Evolutionary conservation across 2,797 vertebrate species (phyloP).

Genomic region (Pterois miles): DNA sequence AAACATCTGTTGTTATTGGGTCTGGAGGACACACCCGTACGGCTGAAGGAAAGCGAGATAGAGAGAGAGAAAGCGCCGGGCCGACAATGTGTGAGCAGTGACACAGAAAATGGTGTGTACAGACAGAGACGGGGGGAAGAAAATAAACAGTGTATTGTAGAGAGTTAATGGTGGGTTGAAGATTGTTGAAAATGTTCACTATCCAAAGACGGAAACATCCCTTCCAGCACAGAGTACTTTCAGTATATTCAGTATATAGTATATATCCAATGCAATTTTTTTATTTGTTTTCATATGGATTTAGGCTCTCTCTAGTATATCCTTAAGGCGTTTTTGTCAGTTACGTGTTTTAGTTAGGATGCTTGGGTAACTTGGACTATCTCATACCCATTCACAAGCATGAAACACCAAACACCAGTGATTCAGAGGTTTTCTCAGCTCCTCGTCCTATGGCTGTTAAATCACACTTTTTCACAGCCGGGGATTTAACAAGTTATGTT

Average conservation of each 20-base stretch:
- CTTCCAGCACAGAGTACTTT: background rate
- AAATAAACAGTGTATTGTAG: conserved; percentile 8
- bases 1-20: conserved; percentile 29
- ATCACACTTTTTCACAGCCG: conserved; percentile 6
- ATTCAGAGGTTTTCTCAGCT: conserved; percentile 8
- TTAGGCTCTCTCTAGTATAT: background rate
- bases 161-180: conserved; percentile 8
- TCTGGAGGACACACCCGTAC: conserved; percentile 37
- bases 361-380: background rate
- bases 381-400: background rate
- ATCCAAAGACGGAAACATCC: background rate
- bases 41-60: conserved; percentile 3
- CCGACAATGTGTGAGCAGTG: conserved; percentile 5
- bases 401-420: background rate
- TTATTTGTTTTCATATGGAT: background rate
- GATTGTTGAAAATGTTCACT: background rate
- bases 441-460: background rate
- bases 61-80: background rate
- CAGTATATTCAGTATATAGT: background rate
- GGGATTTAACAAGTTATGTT: background rate
- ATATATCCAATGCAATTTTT: background rate
- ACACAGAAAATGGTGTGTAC: conserved; percentile 5
- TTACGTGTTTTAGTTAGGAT: background rate
- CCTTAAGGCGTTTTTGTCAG: background rate
- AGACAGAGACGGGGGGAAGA: background rate